These are phyloP conservation scores for Leptinotarsa peninsularis DNA, from an alignment of 2,888 invertebrate genomes.

Conservation along the genomic window DNA sequence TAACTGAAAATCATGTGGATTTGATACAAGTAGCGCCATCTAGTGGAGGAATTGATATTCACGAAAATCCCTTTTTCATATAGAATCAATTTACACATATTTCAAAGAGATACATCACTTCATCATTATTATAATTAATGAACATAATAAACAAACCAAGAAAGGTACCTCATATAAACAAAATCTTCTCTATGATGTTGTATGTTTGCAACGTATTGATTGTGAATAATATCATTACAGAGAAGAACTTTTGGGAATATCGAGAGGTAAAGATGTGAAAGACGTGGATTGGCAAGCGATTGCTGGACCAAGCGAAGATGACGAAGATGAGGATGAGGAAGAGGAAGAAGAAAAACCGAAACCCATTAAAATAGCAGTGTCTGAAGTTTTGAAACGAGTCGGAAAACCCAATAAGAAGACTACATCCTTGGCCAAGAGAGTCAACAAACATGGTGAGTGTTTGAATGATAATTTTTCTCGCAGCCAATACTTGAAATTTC, in stretches of 20 bases:
- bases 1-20: no score
- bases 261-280: constrained; percentile 84
- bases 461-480: neutral
- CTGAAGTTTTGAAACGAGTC: constrained; percentile 77
- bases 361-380: constrained; percentile 81
- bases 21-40: no score
- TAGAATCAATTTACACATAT: no score
- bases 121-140: no score
- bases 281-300: constrained; percentile 89
- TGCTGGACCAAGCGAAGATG: constrained; percentile 73
- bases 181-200: no score
- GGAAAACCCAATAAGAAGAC: constrained; percentile 76
- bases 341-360: constrained; percentile 75
- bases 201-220: no score
- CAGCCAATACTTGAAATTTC: no score
- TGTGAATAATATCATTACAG: constrained; percentile 62
- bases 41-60: no score
- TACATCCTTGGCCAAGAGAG: constrained; percentile 53
- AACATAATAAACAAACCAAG: no score
- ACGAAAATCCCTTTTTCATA: no score
- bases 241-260: constrained; percentile 87
- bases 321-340: constrained; percentile 68
- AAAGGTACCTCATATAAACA: no score
- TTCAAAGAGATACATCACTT: no score
- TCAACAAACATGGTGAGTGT: constrained; percentile 75